phyloP scores from a whole-genome alignment of 2,113 vertebrate species.

The Rattus rattus region DNA sequence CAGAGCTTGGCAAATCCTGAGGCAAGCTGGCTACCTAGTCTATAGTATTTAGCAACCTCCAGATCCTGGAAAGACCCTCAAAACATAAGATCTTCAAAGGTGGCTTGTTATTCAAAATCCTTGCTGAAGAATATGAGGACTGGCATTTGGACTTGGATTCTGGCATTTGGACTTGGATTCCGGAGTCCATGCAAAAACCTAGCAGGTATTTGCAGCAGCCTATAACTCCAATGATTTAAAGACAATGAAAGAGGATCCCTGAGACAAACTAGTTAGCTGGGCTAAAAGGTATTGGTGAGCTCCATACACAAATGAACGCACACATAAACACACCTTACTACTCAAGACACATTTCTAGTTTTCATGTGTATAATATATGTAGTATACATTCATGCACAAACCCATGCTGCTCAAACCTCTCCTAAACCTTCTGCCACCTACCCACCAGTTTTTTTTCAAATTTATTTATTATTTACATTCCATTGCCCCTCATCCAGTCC shows the following conservation, averaged over 20 bases:
- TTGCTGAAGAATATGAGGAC: not conserved
- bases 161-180: too few species aligned
- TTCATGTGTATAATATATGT: not conserved
- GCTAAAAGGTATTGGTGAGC: not conserved
- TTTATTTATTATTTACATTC: too few species aligned
- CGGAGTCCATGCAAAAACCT: not conserved
- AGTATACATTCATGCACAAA: not conserved
- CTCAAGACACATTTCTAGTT: not conserved
- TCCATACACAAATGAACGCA: not conserved
- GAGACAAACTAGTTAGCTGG: not conserved
- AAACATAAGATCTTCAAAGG: not conserved
- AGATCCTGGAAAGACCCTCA: not conserved
- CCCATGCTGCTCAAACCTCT: not conserved
- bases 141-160: too few species aligned
- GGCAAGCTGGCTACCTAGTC: not conserved
- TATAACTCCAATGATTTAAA: not conserved
- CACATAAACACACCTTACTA: not conserved
- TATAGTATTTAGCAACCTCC: not conserved
- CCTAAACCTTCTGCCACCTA: not conserved
- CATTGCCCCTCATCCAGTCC: too few species aligned
- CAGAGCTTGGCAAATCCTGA: not conserved
- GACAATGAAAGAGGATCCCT: not conserved
- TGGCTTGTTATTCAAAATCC: not conserved
- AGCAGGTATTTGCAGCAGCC: not conserved
- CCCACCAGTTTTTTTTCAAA: not conserved